phyloP scores from a whole-genome alignment of 1,140 invertebrate genomes.

The Pseudoatta argentina region DNA sequence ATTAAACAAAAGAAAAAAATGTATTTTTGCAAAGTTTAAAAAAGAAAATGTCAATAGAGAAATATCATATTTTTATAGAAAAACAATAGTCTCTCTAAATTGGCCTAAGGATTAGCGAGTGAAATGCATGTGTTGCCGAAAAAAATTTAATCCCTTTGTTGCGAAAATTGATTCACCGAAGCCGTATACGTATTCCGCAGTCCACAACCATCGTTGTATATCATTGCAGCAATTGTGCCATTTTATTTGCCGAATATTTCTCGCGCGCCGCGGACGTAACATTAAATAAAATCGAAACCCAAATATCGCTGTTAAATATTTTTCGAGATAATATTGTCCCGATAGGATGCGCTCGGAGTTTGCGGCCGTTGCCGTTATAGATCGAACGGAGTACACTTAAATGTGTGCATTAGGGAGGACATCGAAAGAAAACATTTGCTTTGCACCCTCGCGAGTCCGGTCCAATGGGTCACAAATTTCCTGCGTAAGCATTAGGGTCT shows the following conservation, averaged over 20 bases:
- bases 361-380: constrained; percentile 20
- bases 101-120: background rate
- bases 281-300: constrained; percentile 64
- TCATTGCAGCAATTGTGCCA: constrained; percentile 20
- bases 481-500: constrained; percentile 65
- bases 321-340: constrained; percentile 59
- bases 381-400: constrained; percentile 48
- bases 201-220: background rate
- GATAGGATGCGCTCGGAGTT: constrained; percentile 48
- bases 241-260: constrained; percentile 47
- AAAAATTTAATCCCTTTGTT: background rate
- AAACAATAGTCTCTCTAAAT: constrained; percentile 9
- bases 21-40: background rate
- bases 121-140: background rate
- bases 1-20: background rate
- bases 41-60: background rate
- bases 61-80: background rate
- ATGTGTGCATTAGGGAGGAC: constrained; percentile 40
- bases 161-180: background rate
- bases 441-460: constrained; percentile 55
- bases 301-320: constrained; percentile 61
- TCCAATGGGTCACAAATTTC: constrained; percentile 64
- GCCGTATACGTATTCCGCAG: background rate
- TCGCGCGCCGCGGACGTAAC: constrained; percentile 27
- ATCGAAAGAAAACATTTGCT: constrained; percentile 73